A percentile compares a stretch with the other conserved stretches of the same genome.
Conservation (phyloP, 2,113 vertebrate species). For the Paralichthys olivaceus region DNA sequence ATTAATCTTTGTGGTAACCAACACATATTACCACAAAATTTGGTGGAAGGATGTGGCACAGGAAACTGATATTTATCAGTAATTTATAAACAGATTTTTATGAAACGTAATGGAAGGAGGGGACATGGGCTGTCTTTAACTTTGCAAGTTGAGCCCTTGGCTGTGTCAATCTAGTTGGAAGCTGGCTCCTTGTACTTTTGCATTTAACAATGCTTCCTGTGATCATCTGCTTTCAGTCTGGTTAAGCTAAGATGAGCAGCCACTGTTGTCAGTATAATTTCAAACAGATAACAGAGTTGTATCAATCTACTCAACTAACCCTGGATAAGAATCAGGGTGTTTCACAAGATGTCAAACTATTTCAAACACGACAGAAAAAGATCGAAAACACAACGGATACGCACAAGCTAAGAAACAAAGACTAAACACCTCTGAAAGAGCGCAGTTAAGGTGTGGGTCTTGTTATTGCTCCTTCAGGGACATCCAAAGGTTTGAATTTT, state of each 20-base stretch:
- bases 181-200: neutral
- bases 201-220: neutral
- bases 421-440: constrained; percentile 25
- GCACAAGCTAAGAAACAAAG: constrained; percentile 16
- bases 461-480: constrained; percentile 64
- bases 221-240: neutral
- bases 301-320: neutral
- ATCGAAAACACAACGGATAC: constrained; percentile 3
- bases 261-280: neutral
- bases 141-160: neutral
- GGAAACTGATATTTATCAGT: too few relatives aligned
- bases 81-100: too few relatives aligned
- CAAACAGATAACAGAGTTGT: neutral
- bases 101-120: too few relatives aligned
- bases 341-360: constrained; percentile 1
- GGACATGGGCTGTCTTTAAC: too few relatives aligned
- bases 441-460: constrained; percentile 42
- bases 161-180: neutral
- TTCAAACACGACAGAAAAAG: neutral
- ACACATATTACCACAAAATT: too few relatives aligned
- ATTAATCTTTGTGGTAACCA: too few relatives aligned
- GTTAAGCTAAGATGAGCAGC: too few relatives aligned
- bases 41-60: neutral
- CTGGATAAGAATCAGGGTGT: neutral
- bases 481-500: constrained; percentile 76